Evolutionary conservation across 2,888 invertebrate species (phyloP), one percentile per base, ranked within the genome.

Genomic region (Latrodectus hesperus): DNA sequence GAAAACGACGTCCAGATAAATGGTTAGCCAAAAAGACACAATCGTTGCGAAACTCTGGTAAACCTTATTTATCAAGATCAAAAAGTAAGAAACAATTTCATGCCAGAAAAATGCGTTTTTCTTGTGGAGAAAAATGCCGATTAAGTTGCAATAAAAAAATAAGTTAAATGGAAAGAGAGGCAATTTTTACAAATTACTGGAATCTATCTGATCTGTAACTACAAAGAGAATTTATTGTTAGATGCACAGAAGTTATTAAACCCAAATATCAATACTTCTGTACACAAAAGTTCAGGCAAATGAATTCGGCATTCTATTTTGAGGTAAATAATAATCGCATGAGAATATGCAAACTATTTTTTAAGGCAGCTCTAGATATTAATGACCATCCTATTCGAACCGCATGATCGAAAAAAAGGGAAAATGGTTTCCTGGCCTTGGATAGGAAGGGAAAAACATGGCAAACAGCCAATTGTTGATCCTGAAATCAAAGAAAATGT

Each of bases 181-280:
- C 9, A 16, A 14, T 70, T 14, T 70, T 70, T 73, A n/a, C n/a
- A 16, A n/a, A 17, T n/a, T 75, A 17, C 60, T 75, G 75, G 75
- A 38, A 55, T 26, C 75, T 75, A 12, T 26, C 60, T 26, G 9
- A 38, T 75, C n/a, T 75, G 17, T 10, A 55, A 60, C 14, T 22
- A 38, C 64, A 75, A 55, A 75, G 60, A 26, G 75, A 75, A 26
- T 75, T 60, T 64, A 60, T 75, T 26, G 26, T 64, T 4, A n/a
- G 22, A n/a, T 26, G 60, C 22, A 14, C 64, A 16, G 26, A 75
- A 5, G 17, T 12, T 26, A 64, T 75, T 14, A 75, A 75, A 55
- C 75, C 64, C 52, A 67, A 67, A 67, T 71, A 38, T 8, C 9
- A 60, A 55, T 55, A 75, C 22, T 26, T 22, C 14, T 14, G 64